Evolutionary conservation across 92 coral and sea anemone species (phyloP).

Genomic region (Hydrozoanthus gracilis): DNA sequence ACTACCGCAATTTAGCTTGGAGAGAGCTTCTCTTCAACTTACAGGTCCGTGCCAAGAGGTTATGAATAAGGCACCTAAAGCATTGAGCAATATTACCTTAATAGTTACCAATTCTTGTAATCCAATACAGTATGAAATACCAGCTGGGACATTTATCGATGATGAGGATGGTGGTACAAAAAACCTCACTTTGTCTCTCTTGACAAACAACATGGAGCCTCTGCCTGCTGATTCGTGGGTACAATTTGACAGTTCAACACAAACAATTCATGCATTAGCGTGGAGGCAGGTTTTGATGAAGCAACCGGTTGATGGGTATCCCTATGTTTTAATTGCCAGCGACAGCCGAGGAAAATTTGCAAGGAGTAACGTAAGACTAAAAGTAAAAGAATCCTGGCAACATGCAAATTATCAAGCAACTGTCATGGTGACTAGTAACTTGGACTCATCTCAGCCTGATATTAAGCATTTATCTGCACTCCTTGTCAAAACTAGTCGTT

Average conservation of each 20-base stretch:
- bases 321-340: conserved; percentile 43
- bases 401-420: conserved; percentile 44
- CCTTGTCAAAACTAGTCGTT: conserved; percentile 26
- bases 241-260: conserved; percentile 38
- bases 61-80: conserved; percentile 34
- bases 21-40: conserved; percentile 20
- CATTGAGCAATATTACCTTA: neutral
- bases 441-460: conserved; percentile 39
- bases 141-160: conserved; percentile 43
- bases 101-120: neutral
- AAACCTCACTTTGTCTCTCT: conserved; percentile 50
- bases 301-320: conserved; percentile 40
- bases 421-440: conserved; percentile 40
- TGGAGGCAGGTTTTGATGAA: neutral
- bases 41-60: conserved; percentile 32
- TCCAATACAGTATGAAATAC: conserved; percentile 34
- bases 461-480: conserved; percentile 30
- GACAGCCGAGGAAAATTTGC: conserved; percentile 52
- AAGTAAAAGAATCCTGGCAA: conserved; percentile 2
- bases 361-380: conserved; percentile 19
- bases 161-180: conserved; percentile 52
- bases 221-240: conserved; percentile 50
- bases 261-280: conserved; percentile 44
- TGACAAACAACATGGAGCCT: conserved; percentile 36
- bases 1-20: conserved; percentile 42